Base-by-base conservation (phyloP, 2,797 vertebrate genomes). In the Distichodus sexfasciatus region DNA sequence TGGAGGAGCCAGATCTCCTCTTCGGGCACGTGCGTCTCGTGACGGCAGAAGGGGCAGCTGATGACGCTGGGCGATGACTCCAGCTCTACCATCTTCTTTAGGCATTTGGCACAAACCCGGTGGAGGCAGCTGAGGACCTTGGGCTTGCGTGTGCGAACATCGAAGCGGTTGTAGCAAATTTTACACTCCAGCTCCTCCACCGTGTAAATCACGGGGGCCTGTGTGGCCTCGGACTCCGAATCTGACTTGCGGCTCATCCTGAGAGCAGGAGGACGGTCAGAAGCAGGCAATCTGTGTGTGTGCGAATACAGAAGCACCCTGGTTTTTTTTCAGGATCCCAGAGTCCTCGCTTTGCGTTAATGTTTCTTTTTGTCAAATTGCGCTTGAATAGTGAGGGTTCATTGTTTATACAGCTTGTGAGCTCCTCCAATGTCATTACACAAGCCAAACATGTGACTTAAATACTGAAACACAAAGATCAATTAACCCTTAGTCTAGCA, bases 1-100 rank as follows among this genome's bases (percentile, higher is more conserved):
- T 91, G 90, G 79, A 94, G 89, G 60, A 82, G 79, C 88, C 90
- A 93, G 71, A 93, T 87, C 58, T 94, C 91, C 69, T 92, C 92
- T 0, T 90, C 84, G 0, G 92, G 92, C 47, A 95, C 76, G 0
- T 81, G 76, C 0, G 91, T 95, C 83, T 92, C 91, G 21, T 89
- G 91, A 55, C 94, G 93, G 82, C 94, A 95, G 84, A 95, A 96
- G 0, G 94, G 94, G 75, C 94, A 95, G 69, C 91, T 87, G 84
- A 95, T 88, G 55, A 88, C 58, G 1, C 74, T 84, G 0, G 93
- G 88, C 0, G 90, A 89, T 0, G 84, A 72, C 9, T 92, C 88
- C 66, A 88, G 82, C 12, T 88, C 88, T 4, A 90, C 90, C 86
- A 95, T 93, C 84, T 87, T 92, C 85, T 88, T 88, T 67, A 95